Evolutionary conservation across 2,888 invertebrate species (phyloP), one percentile per base, ranked within the genome.

Genomic region (Malacosoma neustria): DNA sequence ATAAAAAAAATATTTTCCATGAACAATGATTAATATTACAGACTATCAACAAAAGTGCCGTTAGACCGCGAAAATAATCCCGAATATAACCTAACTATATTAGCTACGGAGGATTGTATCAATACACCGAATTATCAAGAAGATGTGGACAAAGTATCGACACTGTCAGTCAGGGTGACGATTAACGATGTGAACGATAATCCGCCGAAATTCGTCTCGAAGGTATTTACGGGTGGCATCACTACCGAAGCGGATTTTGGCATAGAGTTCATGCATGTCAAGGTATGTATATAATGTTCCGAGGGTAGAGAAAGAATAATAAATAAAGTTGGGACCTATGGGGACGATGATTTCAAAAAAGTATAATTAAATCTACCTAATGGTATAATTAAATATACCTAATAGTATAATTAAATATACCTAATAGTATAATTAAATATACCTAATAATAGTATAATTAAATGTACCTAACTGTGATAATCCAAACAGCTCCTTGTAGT

Each of bases 231-330:
- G 0, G 97, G 97, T 0, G 98, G 98, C 1, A 94, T 98, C 1
- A 96, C 97, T 9, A 97, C 97, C 0, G 95, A 94, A 46, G 95
- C 96, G 0, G 93, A 95, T 66, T 97, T 97, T 68, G 97, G 96
- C 0, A 91, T 93, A 0, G 91, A 92, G 55, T 94, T 96, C 60
- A 94, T 96, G 93, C 88, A 90, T 46, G 87, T 96, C 0, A 92
- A 93, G 87, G 95, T 92, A 72, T 65, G 45, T 41, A 2, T 9
- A 9, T n/a, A n/a, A 9, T 22, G 4, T 34, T 29, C 7, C 13
- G 2, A 12, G 22, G 5, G 7, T n/a, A 34, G 29, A 5, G 2
- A 22, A 4, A 4, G 6, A 13, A 4, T 13, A 12, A 2, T 14
- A 15, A 4, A 11, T n/a, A 34, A 34, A 29, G 15, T 14, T 14